Conservation (phyloP, 2,113 vertebrate genomes). For the Pyrgilauda ruficollis region DNA sequence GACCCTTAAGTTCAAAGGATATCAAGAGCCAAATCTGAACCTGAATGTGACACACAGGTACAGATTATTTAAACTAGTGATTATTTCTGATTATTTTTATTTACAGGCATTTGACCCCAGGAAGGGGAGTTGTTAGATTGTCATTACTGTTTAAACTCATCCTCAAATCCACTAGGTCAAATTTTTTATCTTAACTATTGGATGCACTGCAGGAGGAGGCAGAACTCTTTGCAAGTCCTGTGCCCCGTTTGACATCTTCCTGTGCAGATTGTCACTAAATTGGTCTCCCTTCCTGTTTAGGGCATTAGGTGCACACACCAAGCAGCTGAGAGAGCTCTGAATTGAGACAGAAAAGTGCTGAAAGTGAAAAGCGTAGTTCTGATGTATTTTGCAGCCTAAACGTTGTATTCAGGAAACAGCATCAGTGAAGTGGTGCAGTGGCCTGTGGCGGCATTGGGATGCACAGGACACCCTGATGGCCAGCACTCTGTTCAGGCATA, state of each 20-base stretch:
- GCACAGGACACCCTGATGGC: not conserved
- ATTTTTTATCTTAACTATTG: not conserved
- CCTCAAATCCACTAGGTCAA: not conserved
- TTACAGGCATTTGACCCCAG: not conserved
- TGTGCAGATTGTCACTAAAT: not conserved
- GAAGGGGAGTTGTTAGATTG: not conserved
- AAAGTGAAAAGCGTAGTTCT: accelerated
- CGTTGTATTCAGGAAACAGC: not conserved
- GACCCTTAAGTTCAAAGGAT: not conserved
- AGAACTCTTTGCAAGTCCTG: not conserved
- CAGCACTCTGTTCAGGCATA: not conserved
- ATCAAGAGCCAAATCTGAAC: not conserved
- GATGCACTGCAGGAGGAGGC: not conserved
- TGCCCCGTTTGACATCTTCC: not conserved
- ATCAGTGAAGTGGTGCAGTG: accelerated
- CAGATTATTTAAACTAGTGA: not conserved
- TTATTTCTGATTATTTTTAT: not conserved
- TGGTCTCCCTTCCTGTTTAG: not conserved
- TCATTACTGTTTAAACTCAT: not conserved
- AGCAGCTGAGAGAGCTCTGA: not conserved
- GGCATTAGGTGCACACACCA: not conserved
- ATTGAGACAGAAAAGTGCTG: not conserved
- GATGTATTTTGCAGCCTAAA: not conserved
- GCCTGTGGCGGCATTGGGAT: accelerated
- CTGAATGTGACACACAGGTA: not conserved